Evolutionary conservation across 2,113 vertebrate species (phyloP), one percentile per base, ranked within the genome.

Genomic region (Chinchilla lanigera): DNA sequence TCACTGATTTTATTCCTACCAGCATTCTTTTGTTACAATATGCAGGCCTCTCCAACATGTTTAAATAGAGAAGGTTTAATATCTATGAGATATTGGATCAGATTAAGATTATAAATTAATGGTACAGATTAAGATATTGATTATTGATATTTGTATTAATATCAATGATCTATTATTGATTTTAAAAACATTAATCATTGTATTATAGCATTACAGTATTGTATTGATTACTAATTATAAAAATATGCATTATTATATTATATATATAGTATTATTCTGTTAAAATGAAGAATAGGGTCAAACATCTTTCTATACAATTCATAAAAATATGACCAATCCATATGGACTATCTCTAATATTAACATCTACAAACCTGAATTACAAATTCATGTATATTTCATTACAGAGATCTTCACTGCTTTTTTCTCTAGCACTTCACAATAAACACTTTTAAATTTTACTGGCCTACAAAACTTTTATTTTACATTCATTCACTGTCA

Each of bases 401-500:
- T 96, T 96, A 86, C 73, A 84, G 80, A 96, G 65, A 9, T 88
- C 94, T 97, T 80, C 67, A 41, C 86, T 71, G 73, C 84, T 8
- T 47, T 97, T 65, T 95, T 93, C 95, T 96, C 71, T 85, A 81
- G 4, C 73, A 26, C 92, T 90, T 91, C 86, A 80, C 78, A 96
- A 58, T 85, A 96, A 97, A 97, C 88, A 97, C 35, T 58, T 93
- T 94, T 89, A 97, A 97, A 97, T 82, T 91, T 97, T 97, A 95
- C 95, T 93, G 47, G 89, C 58, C 24, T 95, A 63, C 26, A 89
- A 63, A 92, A 97, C 88, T 98, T 98, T 95, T 95, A 97, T 97
- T 96, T 97, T 94, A 81, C 96, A 22, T 58, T 85, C 88, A 1
- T 95, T 98, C 86, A 87, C 30, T 71, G 60, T 75, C 77, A 96